Percentiles rank a stretch among this genome's conserved stretches.
Conservation (phyloP, 2,888 invertebrate species). For the Lapara coniferarum region DNA sequence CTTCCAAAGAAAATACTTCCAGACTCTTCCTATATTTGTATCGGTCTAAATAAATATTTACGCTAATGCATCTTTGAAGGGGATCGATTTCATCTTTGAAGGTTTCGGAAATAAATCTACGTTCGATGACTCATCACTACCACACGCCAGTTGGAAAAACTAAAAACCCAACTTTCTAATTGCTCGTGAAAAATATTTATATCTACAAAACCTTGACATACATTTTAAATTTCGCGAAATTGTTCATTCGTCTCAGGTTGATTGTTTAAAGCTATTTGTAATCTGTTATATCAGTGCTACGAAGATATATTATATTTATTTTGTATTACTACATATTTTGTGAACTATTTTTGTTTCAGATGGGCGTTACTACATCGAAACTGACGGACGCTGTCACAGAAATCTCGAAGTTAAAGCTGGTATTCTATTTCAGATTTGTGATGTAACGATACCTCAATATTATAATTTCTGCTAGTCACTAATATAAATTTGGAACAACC, state of each 20-base stretch:
- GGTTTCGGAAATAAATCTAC: conserved; percentile 38
- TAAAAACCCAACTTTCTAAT: conserved; percentile 18
- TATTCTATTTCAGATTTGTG: conserved; percentile 2
- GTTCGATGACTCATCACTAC: conserved; percentile 30
- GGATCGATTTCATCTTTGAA: conserved; percentile 37
- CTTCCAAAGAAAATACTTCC: conserved; percentile 50
- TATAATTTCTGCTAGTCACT: too few species aligned
- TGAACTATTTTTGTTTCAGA: conserved; percentile 54
- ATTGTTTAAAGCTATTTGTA: conserved; percentile 51
- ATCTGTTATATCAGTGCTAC: conserved; percentile 60
- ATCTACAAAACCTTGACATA: conserved; percentile 61
- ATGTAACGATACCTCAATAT: not conserved
- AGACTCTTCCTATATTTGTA: conserved; percentile 48
- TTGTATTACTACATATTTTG: conserved; percentile 47
- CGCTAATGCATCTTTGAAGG: conserved; percentile 38
- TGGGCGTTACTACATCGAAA: conserved; percentile 38
- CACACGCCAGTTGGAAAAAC: conserved; percentile 22
- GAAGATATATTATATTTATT: conserved; percentile 57
- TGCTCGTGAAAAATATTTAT: conserved; percentile 30
- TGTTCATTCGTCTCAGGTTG: conserved; percentile 45
- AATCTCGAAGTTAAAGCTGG: conserved; percentile 26
- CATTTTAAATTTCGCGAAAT: conserved; percentile 50
- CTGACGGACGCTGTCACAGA: conserved; percentile 42
- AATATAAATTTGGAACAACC: too few species aligned
- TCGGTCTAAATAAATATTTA: conserved; percentile 48